A percentile compares a stretch with the other conserved stretches of the same genome.
Conservation (phyloP, 1,140 invertebrate species). For the Drosophila pruinosa region DNA sequence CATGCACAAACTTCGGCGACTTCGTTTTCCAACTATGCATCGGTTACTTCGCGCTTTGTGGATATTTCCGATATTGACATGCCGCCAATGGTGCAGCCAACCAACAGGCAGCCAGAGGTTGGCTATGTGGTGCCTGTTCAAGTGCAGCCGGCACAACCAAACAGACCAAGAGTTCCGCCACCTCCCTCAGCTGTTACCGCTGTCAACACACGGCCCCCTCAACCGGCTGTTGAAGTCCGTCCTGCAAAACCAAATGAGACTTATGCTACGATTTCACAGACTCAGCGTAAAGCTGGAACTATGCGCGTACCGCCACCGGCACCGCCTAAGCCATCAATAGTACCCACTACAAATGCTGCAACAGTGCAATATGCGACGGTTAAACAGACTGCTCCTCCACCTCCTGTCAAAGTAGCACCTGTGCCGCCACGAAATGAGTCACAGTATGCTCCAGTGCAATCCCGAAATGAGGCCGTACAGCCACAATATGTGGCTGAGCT, state of each 20-base stretch:
- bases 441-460: neutral
- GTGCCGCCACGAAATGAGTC: neutral
- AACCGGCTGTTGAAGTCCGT: conserved; percentile 47
- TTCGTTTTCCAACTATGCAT: conserved; percentile 52
- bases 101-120: conserved; percentile 23
- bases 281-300: conserved; percentile 54
- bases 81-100: conserved; percentile 1
- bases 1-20: neutral
- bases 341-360: conserved; percentile 23
- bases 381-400: conserved; percentile 33
- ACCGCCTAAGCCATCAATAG: conserved; percentile 57
- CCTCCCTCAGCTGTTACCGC: conserved; percentile 63
- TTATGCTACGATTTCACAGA: conserved; percentile 59
- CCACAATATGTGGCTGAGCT: neutral
- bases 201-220: conserved; percentile 40
- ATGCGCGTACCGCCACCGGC: conserved; percentile 59
- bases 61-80: conserved; percentile 61
- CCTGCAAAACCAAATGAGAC: conserved; percentile 21
- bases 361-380: conserved; percentile 20
- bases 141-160: conserved; percentile 30
- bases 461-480: neutral
- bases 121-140: conserved; percentile 50
- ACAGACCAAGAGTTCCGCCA: conserved; percentile 51
- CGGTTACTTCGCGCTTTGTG: conserved; percentile 57
- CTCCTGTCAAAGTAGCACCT: conserved; percentile 8